Evolutionary conservation across 2,888 invertebrate genomes (phyloP), one percentile per base, ranked within the genome.

Genomic region (Cosmia trapezina): DNA sequence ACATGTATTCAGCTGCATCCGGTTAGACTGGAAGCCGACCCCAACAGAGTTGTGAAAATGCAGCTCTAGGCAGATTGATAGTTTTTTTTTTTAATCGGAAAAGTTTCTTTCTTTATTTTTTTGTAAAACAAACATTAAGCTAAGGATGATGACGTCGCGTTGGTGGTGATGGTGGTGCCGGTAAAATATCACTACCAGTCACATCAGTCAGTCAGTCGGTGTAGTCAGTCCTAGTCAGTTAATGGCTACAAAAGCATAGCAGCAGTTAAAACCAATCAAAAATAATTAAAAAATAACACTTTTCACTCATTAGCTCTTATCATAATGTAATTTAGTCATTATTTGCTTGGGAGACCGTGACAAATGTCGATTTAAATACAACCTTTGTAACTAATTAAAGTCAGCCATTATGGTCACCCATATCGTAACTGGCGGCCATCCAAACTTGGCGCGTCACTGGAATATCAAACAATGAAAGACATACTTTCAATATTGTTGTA

Each of bases 261-360:
- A 60, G 28, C 17, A 33, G n/a, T 43, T 17, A 73, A 64, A 63
- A 22, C 11, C 2, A 41, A 57, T 0, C 3, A 41, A 61, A 41
- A 54, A 11, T n/a, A n/a, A 14, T 51, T 6, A 12, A 37, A 51
- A 70, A 59, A 22, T 4, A 54, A 60, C 43, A 49, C 45, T 61
- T 33, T 33, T 66, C 1, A 51, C 11, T 63, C 57, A 70, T 53
- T 59, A 59, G 47, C 33, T 53, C 51, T 70, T 53, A 76, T 59
- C 71, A 53, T 63, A 63, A 8, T 53, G 53, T 33, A 22, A 64
- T 45, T 61, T 49, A 64, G 14, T 56, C 33, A 80, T 80, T 72
- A 73, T 78, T 73, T 65, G 54, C 41, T 61, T 80, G 56, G 17
- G 0, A 61, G 45, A 61, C 73, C 51, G 61, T 65, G 80, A 73